Conservation (phyloP, 2,888 invertebrate genomes). For the Euproctis similis region DNA sequence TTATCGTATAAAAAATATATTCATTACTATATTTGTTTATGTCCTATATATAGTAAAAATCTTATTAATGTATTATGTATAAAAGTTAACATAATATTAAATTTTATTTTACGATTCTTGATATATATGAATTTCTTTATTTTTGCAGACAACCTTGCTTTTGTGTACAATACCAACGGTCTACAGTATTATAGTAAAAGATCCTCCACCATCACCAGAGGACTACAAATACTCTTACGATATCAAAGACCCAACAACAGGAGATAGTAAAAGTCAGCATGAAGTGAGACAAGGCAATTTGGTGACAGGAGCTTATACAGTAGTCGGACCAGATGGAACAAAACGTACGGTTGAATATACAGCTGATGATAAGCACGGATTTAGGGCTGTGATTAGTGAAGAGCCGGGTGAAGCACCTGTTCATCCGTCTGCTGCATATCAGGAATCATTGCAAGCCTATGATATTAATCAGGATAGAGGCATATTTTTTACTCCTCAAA, state of each 20-base stretch:
- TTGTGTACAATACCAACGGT: slow-evolving; percentile 33
- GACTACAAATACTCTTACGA: slow-evolving; percentile 66
- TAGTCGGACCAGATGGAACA: slow-evolving; percentile 63
- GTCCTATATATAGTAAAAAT: too few relatives aligned
- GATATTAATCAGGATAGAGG: too few relatives aligned
- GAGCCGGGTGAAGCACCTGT: slow-evolving; percentile 39
- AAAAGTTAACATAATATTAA: too few relatives aligned
- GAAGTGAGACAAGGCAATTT: slow-evolving; percentile 54
- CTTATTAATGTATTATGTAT: too few relatives aligned
- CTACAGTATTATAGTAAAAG: slow-evolving; percentile 52
- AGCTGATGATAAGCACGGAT: slow-evolving; percentile 69
- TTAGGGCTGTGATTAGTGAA: slow-evolving; percentile 67
- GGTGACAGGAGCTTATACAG: slow-evolving; percentile 57
- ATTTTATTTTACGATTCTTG: neutral
- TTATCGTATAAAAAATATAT: too few relatives aligned
- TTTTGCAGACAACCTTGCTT: slow-evolving; percentile 27
- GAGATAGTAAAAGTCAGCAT: slow-evolving; percentile 61
- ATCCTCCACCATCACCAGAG: slow-evolving; percentile 45
- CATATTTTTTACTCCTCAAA: slow-evolving; percentile 49
- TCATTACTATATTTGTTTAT: too few relatives aligned
- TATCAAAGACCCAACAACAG: slow-evolving; percentile 71
- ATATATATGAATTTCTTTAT: slow-evolving; percentile 1
- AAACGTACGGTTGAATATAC: slow-evolving; percentile 64
- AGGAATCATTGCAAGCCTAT: slow-evolving; percentile 6
- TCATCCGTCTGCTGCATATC: neutral